Base-by-base conservation (phyloP, 2,113 vertebrate species). In the Callorhinus ursinus region DNA sequence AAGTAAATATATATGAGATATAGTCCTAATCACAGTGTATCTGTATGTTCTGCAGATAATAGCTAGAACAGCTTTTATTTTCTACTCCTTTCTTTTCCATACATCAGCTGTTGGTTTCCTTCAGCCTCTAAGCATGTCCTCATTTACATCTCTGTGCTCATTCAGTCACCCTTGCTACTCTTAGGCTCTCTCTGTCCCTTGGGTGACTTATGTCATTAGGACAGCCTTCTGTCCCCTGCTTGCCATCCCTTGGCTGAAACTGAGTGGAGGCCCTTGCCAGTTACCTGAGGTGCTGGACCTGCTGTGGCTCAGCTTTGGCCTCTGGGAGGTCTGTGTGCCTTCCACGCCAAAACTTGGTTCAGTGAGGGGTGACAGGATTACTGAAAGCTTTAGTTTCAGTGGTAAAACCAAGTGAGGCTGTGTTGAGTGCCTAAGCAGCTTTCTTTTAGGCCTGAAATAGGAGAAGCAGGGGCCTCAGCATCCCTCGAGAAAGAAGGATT, bases 121-220 rank as follows among this genome's bases (percentile, higher is more conserved):
- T 74, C 39, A 36, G 39, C 86, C 42, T 96, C 13, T 8, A 36
- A 83, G 26, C 49, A 8, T 92, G 69, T 88, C 71, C 61, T 94
- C 85, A 53, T 93, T 94, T 94, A 53, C 36, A 82, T 88, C 76
- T 91, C 63, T 9, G 4, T 63, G 82, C 84, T 82, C 57, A 24
- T 28, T 95, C 93, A 80, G 88, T 85, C 9, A 14, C 36, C 21
- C 65, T 91, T 80, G 91, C 90, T 88, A 77, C 88, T 88, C 59
- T 87, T 42, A 65, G 42, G 91, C 36, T 84, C 49, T 12, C 22
- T 81, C 46, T n/a, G 94, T 97, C 97, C 97, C 96, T 53, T 69
- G 96, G 92, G 96, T 95, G 92, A 67, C 84, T 97, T 91, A 96
- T 93, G 84, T 98, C 96, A 97, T 98, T 67, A 96, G 89, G 55